phyloP scores from a whole-genome alignment of 2,797 vertebrate genomes.

The Xerus rutilus region DNA sequence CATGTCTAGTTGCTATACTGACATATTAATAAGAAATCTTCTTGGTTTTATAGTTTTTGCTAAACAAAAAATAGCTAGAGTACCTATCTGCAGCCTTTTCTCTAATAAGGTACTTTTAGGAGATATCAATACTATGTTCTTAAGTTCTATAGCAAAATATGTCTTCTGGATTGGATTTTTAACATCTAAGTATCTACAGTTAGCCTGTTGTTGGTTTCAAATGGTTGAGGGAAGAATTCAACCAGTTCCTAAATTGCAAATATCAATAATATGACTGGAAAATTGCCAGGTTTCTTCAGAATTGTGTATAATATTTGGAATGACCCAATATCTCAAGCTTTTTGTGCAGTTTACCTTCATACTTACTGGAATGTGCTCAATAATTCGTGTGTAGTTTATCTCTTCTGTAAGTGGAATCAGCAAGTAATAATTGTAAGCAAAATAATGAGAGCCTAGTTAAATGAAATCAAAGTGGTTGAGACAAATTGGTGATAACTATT shows the following conservation, averaged over 20 bases:
- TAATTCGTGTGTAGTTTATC: conserved; percentile 41
- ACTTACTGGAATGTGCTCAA: conserved; percentile 51
- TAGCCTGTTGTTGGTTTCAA: conserved; percentile 64
- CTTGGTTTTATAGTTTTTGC: conserved; percentile 36
- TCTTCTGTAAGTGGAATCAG: conserved; percentile 47
- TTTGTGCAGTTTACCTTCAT: neutral
- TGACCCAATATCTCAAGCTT: conserved; percentile 53
- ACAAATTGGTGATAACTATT: neutral
- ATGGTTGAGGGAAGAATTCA: conserved; percentile 65
- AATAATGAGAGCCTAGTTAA: conserved; percentile 46
- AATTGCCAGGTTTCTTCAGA: conserved; percentile 43
- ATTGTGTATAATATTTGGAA: conserved; percentile 38
- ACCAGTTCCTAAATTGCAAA: neutral
- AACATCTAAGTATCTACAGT: conserved; percentile 54
- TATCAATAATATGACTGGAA: conserved; percentile 31
- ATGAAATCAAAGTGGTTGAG: conserved; percentile 29
- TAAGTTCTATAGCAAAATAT: conserved; percentile 40
- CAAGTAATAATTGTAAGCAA: conserved; percentile 31
- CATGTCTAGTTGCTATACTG: neutral
- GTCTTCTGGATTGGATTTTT: conserved; percentile 31
- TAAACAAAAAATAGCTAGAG: neutral
- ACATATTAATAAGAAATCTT: conserved; percentile 54
- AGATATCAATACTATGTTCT: neutral
- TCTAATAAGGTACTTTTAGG: conserved; percentile 20
- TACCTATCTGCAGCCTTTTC: conserved; percentile 13